Evolutionary conservation across 2,888 invertebrate genomes (phyloP), one percentile per base, ranked within the genome.

Genomic region (Philhelius pedissequus): DNA sequence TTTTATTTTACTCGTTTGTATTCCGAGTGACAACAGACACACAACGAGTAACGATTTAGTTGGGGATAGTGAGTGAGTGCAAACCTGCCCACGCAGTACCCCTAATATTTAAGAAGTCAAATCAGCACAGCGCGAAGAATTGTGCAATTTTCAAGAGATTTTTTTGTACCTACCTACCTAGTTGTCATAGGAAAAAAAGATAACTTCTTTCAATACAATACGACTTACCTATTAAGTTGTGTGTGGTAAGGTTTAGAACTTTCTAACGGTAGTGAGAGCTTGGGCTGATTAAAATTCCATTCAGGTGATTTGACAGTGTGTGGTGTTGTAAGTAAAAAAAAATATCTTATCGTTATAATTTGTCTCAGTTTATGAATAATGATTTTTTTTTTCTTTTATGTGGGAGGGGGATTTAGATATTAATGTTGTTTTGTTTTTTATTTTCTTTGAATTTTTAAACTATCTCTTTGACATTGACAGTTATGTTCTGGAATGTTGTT

Each of bases 221-320:
- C 1, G 8, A 6, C 13, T n/a, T n/a, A n/a, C n/a, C n/a, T n/a
- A n/a, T n/a, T 11, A 7, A 7, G 4, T 58, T 22, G 22, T 35
- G 20, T 73, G 56, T 18, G 45, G 45, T 64, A 30, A 45, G 62
- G 45, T n/a, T 64, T 60, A 80, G 79, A 80, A 74, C 74, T 80
- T 80, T 80, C 79, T 74, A 80, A 80, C 74, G 74, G 79, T 69
- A 74, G 68, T 74, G 68, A 74, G 60, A 74, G 68, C 48, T 48
- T 7, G 7, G 20, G n/a, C 68, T 74, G 60, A 62, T 80, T 68
- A 60, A 62, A 60, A 80, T 80, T 74, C 79, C 45, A 54, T 68
- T 68, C 58, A 60, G 66, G 56, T 78, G 78, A 48, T 38, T 64
- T 18, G 45, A 20, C 43, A 45, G 32, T 27, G 27, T 22, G 8